Evolutionary conservation across 2,113 vertebrate genomes (phyloP).

Genomic region (Sminthopsis crassicaudata): DNA sequence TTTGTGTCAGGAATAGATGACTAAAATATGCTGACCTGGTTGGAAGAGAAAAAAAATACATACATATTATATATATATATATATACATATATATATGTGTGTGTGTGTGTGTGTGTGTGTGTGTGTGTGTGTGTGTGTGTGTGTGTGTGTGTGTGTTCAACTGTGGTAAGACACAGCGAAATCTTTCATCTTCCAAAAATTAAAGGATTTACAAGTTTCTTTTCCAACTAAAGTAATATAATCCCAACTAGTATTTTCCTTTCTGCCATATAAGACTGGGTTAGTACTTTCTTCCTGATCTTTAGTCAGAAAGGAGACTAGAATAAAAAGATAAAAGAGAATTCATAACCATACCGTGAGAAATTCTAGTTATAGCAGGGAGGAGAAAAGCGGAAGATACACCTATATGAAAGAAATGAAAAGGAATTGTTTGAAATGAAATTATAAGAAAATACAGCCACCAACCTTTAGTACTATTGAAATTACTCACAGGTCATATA

Average conservation of each 20-base stretch:
- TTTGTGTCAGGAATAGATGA: constrained; percentile 71
- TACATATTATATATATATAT: neutral
- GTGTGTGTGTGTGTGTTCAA: neutral
- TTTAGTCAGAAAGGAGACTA: neutral
- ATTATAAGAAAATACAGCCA: neutral
- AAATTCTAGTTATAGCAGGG: neutral
- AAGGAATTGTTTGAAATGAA: neutral
- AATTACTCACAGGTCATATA: neutral
- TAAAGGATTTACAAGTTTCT: neutral
- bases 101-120: too few species aligned
- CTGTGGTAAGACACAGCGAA: neutral
- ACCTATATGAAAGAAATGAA: neutral
- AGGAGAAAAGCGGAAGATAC: neutral
- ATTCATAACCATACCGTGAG: neutral
- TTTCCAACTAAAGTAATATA: neutral
- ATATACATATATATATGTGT: too few species aligned
- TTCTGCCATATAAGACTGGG: neutral
- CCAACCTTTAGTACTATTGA: neutral
- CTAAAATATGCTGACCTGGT: constrained; percentile 69
- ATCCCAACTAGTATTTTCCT: neutral
- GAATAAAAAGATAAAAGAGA: neutral
- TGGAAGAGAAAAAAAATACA: neutral
- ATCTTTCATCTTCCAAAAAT: neutral
- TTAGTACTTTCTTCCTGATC: neutral
- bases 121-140: too few species aligned